Base-by-base conservation (phyloP, 2,113 vertebrate species). In the Eublepharis macularius region DNA sequence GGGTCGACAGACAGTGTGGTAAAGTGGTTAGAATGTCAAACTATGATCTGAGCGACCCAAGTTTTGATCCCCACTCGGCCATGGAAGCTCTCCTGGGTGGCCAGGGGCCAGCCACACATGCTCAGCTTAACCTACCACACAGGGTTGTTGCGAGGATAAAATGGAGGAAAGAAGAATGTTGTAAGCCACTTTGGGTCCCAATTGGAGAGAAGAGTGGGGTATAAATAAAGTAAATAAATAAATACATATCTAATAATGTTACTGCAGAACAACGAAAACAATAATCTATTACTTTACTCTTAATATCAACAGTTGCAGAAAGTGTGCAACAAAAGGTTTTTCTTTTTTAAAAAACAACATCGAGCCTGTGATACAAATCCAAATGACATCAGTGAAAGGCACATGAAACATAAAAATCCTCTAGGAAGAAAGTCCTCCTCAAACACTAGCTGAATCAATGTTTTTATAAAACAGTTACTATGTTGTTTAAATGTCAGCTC, bases 401-500 rank as follows among this genome's bases (percentile, higher is more conserved):
- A 65, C 4, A 39, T 36, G 12, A n/a, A 29, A 34, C 29, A 10
- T 45, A 43, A 45, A 63, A 63, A 63, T 10, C 24, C 60, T 63
- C 26, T 29, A 29, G 1, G 60, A 72, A 72, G 66, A 9, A 73
- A 47, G 21, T 63, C 13, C 3, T 80, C 39, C 68, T 80, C 68
- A 80, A 73, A 47, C 41, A 36, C 68, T 32, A 72, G 76, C 39
- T 60, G 39, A 60, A 77, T 69, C 82, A 84, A 29, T 84, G 74
- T 77, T 76, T n/a, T 77, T 69, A 45, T 80, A 73, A 85, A 73
- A 80, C 9, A 39, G n/a, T 80, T 79, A 85, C 63, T 74, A 80
- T 74, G 87, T 95, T 95, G 96, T 96, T 94, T 95, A 96, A 96
- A 96, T 95, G 95, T 95, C 87, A 94, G 88, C 93, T 96, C 95